Conservation (phyloP, 2,113 vertebrate species). For the Trichechus manatus region DNA sequence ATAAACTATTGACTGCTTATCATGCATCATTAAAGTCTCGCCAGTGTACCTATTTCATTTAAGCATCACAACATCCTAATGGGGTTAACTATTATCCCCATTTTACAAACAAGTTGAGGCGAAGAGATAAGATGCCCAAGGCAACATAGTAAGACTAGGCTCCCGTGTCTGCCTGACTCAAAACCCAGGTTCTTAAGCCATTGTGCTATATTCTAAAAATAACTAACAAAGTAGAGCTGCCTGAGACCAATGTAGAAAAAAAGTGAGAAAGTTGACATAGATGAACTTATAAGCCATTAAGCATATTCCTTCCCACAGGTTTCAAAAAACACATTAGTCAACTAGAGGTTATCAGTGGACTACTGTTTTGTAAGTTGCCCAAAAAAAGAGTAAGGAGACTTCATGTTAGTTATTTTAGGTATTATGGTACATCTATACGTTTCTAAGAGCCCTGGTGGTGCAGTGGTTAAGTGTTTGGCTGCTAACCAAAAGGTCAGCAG, state of each 20-base stretch:
- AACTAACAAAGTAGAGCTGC: not conserved
- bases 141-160: conserved; percentile 8
- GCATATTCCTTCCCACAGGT: not conserved
- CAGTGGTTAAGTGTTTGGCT: too few relatives aligned
- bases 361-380: not conserved
- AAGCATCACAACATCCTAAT: not conserved
- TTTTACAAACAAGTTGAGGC: conserved; percentile 38
- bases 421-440: not conserved
- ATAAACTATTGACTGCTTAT: not conserved
- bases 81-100: not conserved
- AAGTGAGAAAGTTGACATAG: not conserved
- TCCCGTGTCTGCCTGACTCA: not conserved
- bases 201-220: not conserved
- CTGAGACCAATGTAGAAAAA: not conserved
- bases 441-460: too few relatives aligned
- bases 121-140: not conserved
- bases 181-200: conserved; percentile 11
- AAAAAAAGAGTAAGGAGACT: not conserved
- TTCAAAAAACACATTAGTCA: conserved; percentile 26
- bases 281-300: conserved; percentile 7
- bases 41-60: not conserved
- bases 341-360: not conserved
- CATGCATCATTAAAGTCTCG: not conserved
- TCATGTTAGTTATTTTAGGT: not conserved
- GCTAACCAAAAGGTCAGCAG: too few relatives aligned